phyloP scores from a whole-genome alignment of 2,888 invertebrate species.

The Habroteleia sp. region DNA sequence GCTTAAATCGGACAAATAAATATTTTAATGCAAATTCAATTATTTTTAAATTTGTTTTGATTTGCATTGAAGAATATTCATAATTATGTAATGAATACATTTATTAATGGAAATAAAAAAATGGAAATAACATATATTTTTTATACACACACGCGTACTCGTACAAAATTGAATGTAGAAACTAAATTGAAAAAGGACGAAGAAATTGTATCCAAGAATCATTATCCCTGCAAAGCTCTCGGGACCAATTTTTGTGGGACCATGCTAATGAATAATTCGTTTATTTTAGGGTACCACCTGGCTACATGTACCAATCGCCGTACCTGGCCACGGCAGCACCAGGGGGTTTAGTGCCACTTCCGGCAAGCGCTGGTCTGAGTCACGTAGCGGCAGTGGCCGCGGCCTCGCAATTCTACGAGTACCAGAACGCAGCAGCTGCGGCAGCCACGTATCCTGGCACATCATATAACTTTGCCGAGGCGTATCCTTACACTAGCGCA shows the following conservation, averaged over 20 bases:
- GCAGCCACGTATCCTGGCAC: constrained; percentile 87
- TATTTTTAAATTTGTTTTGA: too few relatives aligned
- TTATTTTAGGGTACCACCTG: constrained; percentile 86
- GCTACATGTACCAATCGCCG: constrained; percentile 90
- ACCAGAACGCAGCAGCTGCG: constrained; percentile 89
- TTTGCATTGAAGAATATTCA: too few relatives aligned
- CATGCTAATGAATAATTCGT: constrained; percentile 40
- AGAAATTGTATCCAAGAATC: constrained; percentile 9
- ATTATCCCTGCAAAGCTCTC: constrained; percentile 57
- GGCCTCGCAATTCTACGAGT: constrained; percentile 91
- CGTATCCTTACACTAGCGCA: constrained; percentile 85
- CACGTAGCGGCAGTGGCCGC: constrained; percentile 90
- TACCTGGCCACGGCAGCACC: constrained; percentile 85
- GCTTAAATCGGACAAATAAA: too few relatives aligned
- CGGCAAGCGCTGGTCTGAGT: constrained; percentile 85
- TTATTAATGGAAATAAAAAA: too few relatives aligned
- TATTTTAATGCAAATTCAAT: too few relatives aligned
- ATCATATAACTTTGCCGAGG: constrained; percentile 88
- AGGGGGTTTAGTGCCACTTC: constrained; percentile 85
- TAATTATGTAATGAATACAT: too few relatives aligned
- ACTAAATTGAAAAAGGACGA: too few relatives aligned
- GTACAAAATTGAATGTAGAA: too few relatives aligned
- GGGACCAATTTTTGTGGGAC: constrained; percentile 37
- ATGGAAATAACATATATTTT: too few relatives aligned
- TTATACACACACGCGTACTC: too few relatives aligned